Evolutionary conservation across 2,113 vertebrate genomes (phyloP).

Genomic region (Camelus dromedarius): DNA sequence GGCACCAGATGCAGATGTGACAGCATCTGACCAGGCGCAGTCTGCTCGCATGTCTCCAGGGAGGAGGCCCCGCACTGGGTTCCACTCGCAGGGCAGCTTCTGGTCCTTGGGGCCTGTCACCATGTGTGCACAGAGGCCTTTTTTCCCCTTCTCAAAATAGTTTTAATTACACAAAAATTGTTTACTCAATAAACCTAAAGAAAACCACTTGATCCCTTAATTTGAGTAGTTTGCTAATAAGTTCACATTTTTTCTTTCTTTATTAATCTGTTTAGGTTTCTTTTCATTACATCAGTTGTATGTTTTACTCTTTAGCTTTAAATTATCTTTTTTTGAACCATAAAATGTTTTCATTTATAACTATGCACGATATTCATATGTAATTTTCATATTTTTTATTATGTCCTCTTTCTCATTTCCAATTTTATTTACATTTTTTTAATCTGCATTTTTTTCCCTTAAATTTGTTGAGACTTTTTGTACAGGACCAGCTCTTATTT

Average conservation of each 20-base stretch:
- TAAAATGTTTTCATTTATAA: neutral
- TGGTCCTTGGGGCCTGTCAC: neutral
- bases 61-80: neutral
- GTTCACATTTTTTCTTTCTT: neutral
- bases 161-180: neutral
- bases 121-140: neutral
- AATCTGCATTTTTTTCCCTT: neutral
- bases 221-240: neutral
- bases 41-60: neutral
- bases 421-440: neutral
- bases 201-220: neutral
- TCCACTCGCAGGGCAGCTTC: neutral
- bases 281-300: neutral
- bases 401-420: neutral
- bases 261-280: neutral
- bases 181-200: neutral
- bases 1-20: no score
- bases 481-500: neutral
- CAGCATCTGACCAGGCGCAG: no score
- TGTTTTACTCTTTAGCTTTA: constrained; percentile 34
- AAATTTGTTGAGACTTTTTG: neutral
- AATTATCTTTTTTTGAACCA: neutral
- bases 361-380: neutral
- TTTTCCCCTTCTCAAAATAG: neutral
- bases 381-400: constrained; percentile 1